These are phyloP conservation scores for Corticium candelabrum DNA, from an alignment of 37 sponge, comb jelly and placozoan species.

Conservation along the genomic window DNA sequence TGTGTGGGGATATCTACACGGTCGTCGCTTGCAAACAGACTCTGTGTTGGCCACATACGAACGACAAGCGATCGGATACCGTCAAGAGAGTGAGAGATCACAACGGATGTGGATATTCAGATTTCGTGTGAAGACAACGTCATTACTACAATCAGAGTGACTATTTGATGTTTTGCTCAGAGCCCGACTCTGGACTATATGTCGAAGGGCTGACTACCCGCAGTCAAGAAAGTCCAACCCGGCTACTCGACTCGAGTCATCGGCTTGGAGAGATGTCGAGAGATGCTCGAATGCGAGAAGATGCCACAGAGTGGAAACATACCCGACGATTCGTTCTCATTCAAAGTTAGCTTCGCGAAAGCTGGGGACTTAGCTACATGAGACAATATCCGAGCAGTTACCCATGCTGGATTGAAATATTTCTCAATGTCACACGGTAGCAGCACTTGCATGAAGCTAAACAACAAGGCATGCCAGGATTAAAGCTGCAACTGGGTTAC, in stretches of 20 bases:
- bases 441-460: too few relatives aligned
- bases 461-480: too few relatives aligned
- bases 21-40: background rate
- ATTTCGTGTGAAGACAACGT: background rate
- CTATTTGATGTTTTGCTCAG: background rate
- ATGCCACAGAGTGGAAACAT: background rate
- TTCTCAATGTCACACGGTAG: background rate
- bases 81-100: background rate
- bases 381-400: background rate
- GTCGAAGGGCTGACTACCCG: background rate
- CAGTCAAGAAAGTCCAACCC: background rate
- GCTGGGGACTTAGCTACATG: background rate
- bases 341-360: background rate
- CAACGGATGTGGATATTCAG: background rate
- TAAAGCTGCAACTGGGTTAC: too few relatives aligned
- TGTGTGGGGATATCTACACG: background rate
- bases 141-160: background rate
- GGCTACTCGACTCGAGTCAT: background rate
- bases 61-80: background rate
- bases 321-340: background rate
- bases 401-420: conserved; percentile 6
- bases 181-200: background rate
- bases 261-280: background rate
- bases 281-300: background rate
- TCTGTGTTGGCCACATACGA: background rate